These are phyloP conservation scores for Eufriesea mexicana DNA, from an alignment of 1,140 invertebrate species.

Conservation along the genomic window DNA sequence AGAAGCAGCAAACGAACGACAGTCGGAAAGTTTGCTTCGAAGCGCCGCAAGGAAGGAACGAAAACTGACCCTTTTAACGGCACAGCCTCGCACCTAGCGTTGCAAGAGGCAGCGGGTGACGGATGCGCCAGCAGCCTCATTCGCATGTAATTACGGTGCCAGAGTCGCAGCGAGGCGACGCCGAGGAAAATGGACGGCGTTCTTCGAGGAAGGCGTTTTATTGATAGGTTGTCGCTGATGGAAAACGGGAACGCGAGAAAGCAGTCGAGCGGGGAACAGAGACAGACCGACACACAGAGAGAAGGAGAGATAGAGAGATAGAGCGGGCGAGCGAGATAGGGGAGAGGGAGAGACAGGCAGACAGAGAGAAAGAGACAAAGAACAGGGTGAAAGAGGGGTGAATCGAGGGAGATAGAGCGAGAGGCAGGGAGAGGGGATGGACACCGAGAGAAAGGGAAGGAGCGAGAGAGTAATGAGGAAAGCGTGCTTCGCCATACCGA, in stretches of 20 bases:
- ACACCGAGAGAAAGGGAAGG: background rate
- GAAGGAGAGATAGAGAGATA: background rate
- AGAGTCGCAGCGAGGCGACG: slow-evolving; percentile 27
- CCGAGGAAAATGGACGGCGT: slow-evolving; percentile 39
- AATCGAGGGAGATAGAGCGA: slow-evolving; percentile 3
- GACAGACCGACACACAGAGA: background rate
- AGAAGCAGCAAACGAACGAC: too few relatives aligned
- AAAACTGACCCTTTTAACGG: slow-evolving; percentile 6
- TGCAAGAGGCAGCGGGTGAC: slow-evolving; percentile 5
- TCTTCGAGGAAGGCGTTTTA: slow-evolving; percentile 60
- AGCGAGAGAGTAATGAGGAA: slow-evolving; percentile 62
- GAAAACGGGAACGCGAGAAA: slow-evolving; percentile 65
- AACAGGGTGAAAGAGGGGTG: slow-evolving; percentile 9
- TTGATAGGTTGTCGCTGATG: slow-evolving; percentile 60
- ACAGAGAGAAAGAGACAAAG: slow-evolving; percentile 10
- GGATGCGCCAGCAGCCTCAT: slow-evolving; percentile 21
- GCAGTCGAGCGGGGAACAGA: slow-evolving; percentile 17
- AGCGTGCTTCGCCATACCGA: slow-evolving; percentile 67
- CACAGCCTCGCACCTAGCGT: background rate
- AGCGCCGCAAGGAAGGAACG: background rate
- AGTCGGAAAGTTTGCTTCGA: background rate
- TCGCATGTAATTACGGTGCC: slow-evolving; percentile 40
- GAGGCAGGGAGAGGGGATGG: background rate
- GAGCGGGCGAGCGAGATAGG: background rate
- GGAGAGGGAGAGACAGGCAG: background rate